Evolutionary conservation across 1,140 invertebrate genomes (phyloP), one percentile per base, ranked within the genome.

Genomic region (Hermatobates lingyangjiaoensis): DNA sequence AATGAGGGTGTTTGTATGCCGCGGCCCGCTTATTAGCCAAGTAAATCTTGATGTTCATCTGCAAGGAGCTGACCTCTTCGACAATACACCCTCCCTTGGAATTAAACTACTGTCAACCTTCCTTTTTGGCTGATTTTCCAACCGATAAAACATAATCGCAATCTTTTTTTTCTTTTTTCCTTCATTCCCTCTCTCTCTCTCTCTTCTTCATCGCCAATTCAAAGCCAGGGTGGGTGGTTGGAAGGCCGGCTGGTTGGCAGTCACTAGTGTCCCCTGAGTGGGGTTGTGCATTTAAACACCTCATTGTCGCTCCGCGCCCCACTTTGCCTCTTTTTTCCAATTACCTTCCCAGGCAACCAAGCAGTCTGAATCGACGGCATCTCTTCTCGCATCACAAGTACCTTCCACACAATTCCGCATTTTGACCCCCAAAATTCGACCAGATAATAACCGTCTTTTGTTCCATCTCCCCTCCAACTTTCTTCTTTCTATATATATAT

Each of bases 221-320:
- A 15, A 20, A 15, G 23, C 27, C 12, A 10, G 14, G 21, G 23
- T 50, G 20, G 27, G 20, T 21, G 38, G 48, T 34, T 24, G 48
- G 38, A 12, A 21, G 24, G 18, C 21, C 28, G n/a, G 47, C 47
- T n/a, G 48, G 26, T 54, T 38, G 42, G 48, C n/a, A n/a, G 25
- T 18, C 34, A 15, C n/a, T 27, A 30, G 26, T 30, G 24, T 24
- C 27, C 21, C 3, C 27, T 15, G 48, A 24, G 55, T 42, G 48
- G 45, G 46, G 40, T 58, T 52, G 46, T 56, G 57, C 54, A 58
- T 54, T 58, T 58, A 54, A 58, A 56, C 57, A 52, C 53, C 57
- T 56, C 49, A 56, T 56, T 56, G 48, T 52, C 39, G 24, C 27
- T 20, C 24, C 28, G 12, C 45, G 21, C 27, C 26, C 30, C 30